Base-by-base conservation (phyloP, 2,888 invertebrate genomes). In the Piscicola geometra region DNA sequence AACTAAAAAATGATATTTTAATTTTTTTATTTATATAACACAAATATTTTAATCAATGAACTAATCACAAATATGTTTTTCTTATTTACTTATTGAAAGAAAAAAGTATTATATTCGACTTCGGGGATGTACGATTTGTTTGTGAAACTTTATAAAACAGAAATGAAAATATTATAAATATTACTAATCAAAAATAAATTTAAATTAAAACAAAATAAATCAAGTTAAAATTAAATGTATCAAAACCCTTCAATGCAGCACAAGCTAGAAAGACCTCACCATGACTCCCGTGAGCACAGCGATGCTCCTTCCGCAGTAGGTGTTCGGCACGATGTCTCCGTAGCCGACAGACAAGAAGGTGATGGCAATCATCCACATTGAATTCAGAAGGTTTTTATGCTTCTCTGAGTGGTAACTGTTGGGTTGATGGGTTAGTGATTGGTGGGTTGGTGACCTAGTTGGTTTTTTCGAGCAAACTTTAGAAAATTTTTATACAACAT, bases 311-410 rank as follows among this genome's bases (percentile, higher is more conserved):
- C 99, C 99, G 89, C 98, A 99, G 89, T 99, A 99, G 82, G 99
- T 99, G 89, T 98, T 98, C 87, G 99, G 99, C 86, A 99, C 98
- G 87, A 97, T 95, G 80, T 86, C 99, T 86, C 99, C 99, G 89
- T 99, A 99, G 87, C 99, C 99, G 86, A 99, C 96, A 88, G 97
- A 97, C 86, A 99, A 91, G 90, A 99, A 99, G 84, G 99, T 99
- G 86, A 99, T 98, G 85, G 98, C 96, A 87, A 99, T 97, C 88
- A 99, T 91, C 98, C 99, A 99, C 94, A 99, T 96, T 85, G 98
- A 94, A 89, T 98, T 98, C 56, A 87, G 80, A 86, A 97, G 91
- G 89, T 97, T 97, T 87, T 94, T 95, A 88, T 97, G 96, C 88
- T 95, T 94, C 88, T 93, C 93, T 86, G 97, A 96, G 89, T 97